Base-by-base conservation (phyloP, 92 coral and sea anemone species). In the Actinostola sp. region DNA sequence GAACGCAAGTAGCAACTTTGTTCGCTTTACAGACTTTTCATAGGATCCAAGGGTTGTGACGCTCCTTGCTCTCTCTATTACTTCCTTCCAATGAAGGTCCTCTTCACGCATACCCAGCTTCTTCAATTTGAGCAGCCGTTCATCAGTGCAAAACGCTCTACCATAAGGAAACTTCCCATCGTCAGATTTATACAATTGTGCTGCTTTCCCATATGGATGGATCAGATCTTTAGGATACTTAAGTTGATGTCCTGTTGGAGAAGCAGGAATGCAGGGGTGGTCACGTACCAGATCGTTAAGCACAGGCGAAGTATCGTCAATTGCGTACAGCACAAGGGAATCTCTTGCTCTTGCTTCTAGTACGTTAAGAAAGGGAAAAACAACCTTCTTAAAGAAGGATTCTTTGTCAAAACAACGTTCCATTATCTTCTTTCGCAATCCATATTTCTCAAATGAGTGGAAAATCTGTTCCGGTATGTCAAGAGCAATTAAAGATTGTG, bases 161-260 rank as follows among this genome's bases (percentile, higher is more conserved):
- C 88, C 92, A 54, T 27, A 48, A 36, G 97, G 93, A 74, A 92
- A 92, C 63, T 85, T 63, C 41, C 62, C 78, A 76, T 92, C 97
- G n/a, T 72, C 74, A 5, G 87, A 71, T 0, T 35, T 61, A 57
- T 62, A 92, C 53, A 92, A 77, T 14, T 29, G 36, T 12, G 76
- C 88, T 0, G 80, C 83, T 16, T 44, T 50, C 41, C 77, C 77
- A 20, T 29, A 17, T 8, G 97, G 94, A 54, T 74, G 34, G 45
- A 92, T 55, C 1, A 92, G 85, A 7, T 86, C 86, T 3, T 69
- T 17, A 26, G 95, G 97, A 12, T 70, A 32, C 53, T 81, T 87
- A 3, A 92, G 84, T 3, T 41, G 52, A 10, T 63, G 32, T 29
- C 95, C 95, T 17, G 58, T 17, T 0, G 95, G 88, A 39, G 94